Evolutionary conservation across 2,797 vertebrate genomes (phyloP), one percentile per base, ranked within the genome.

Genomic region (Sandelia bainsii): DNA sequence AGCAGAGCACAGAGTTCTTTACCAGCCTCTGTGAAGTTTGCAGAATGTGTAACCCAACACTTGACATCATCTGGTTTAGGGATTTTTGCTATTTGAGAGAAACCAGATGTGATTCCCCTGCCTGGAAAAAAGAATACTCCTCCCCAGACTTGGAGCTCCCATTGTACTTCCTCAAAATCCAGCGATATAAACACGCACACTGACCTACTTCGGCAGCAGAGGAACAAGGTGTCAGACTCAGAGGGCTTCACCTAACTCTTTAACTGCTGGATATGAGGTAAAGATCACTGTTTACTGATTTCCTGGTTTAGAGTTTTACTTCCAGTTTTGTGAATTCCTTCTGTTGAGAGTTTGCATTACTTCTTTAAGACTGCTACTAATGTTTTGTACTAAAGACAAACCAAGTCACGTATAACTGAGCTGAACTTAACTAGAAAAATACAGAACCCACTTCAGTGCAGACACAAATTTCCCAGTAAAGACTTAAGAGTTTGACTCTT

Each of bases 151-250:
- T 32, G 42, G 32, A 42, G 63, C 76, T 77, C 34, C 64, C 49
- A 0, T 42, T 29, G 27, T 7, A 92, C 93, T 95, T 95, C 94
- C 94, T 92, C 81, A 92, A 90, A 93, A 45, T 62, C 17, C 45
- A 20, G 0, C 48, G 1, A 92, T 92, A 94, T 86, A 95, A 92
- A 79, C 72, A 50, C 42, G 37, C 44, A 46, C 46, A 37, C 62
- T 85, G 74, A 87, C 75, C 75, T 51, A 88, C 69, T 85, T 90
- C 57, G 37, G n/a, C 48, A 71, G 53, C 10, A 51, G 34, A 66
- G 20, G 69, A 82, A 49, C 25, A 45, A 27, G 44, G 11, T 20
- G 12, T 57, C 61, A 22, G 48, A 78, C 57, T 66, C 46, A 0
- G 0, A 80, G 27, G 27, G 77, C 69, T 76, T 72, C 70, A 46